phyloP scores from a whole-genome alignment of 2,113 vertebrate genomes.

The Hepsetus odoe region DNA sequence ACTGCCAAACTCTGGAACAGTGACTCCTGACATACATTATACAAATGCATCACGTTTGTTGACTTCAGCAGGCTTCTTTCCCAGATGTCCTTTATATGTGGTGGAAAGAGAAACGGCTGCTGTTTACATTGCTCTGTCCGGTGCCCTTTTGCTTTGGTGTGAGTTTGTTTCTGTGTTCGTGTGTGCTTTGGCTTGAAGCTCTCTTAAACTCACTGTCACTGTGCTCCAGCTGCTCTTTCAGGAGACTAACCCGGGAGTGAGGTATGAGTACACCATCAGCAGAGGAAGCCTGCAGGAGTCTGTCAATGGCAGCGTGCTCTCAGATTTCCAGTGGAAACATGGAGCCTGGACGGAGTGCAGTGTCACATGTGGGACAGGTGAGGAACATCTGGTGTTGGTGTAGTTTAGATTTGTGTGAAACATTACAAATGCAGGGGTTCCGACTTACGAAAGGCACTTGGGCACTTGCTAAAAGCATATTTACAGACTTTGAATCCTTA shows the following conservation, averaged over 20 bases:
- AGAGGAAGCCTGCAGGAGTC: slow-evolving; percentile 59
- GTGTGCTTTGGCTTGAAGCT: neutral
- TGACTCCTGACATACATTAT: neutral
- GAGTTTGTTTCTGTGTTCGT: neutral
- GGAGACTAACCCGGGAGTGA: slow-evolving; percentile 88
- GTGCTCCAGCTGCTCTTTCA: slow-evolving; percentile 89
- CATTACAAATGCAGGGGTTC: no score
- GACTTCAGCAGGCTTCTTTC: neutral
- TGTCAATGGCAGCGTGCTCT: slow-evolving; percentile 44
- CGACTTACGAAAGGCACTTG: no score
- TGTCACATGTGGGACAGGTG: slow-evolving; percentile 88
- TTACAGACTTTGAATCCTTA: no score
- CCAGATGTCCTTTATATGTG: neutral
- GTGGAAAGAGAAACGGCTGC: neutral
- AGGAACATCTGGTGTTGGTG: neutral
- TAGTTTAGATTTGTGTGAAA: no score
- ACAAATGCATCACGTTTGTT: neutral
- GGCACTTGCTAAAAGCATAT: no score
- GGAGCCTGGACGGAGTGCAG: slow-evolving; percentile 91
- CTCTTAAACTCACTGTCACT: slow-evolving; percentile 4
- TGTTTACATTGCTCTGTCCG: slow-evolving; percentile 9
- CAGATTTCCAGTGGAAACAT: slow-evolving; percentile 85
- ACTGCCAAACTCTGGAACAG: no score
- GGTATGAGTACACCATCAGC: slow-evolving; percentile 91
- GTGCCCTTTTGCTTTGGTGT: neutral